Conservation (phyloP, 2,888 invertebrate genomes). For the Campaea margaritaria region DNA sequence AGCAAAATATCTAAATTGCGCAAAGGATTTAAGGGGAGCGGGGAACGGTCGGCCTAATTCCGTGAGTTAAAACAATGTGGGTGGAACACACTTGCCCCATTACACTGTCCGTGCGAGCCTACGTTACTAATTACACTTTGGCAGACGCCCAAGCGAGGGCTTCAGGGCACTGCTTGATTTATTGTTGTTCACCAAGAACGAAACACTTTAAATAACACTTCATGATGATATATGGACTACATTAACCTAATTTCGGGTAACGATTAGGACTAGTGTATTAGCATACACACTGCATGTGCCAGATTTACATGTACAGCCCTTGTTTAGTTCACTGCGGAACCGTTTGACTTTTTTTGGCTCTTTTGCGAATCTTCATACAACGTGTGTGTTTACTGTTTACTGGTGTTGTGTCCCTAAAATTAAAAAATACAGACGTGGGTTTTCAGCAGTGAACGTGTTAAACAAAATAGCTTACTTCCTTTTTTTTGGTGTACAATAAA, state of each 20-base stretch:
- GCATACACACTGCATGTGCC: slow-evolving; percentile 37
- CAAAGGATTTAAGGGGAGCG: slow-evolving; percentile 37
- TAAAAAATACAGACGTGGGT: no score
- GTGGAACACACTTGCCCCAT: slow-evolving; percentile 63
- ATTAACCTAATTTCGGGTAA: slow-evolving; percentile 52
- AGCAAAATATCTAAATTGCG: slow-evolving; percentile 16
- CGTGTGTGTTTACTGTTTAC: background rate
- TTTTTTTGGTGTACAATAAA: no score
- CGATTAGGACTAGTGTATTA: slow-evolving; percentile 43
- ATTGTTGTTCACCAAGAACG: slow-evolving; percentile 71
- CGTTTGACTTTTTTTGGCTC: no score
- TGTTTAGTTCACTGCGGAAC: no score
- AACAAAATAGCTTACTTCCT: no score
- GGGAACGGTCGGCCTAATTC: slow-evolving; percentile 60
- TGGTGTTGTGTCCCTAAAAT: no score
- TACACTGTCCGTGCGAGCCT: slow-evolving; percentile 66
- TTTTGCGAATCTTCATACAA: no score
- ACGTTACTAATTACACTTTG: slow-evolving; percentile 79
- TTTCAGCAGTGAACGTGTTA: no score
- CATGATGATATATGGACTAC: slow-evolving; percentile 60
- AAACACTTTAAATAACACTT: slow-evolving; percentile 73
- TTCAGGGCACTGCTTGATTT: slow-evolving; percentile 71
- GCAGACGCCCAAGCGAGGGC: slow-evolving; percentile 71
- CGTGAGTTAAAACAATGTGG: slow-evolving; percentile 70
- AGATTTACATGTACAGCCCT: slow-evolving; percentile 29